A percentile compares a stretch with the other conserved stretches of the same genome.
Conservation (phyloP, 92 coral and sea anemone species). For the Pocillopora meandrina region DNA sequence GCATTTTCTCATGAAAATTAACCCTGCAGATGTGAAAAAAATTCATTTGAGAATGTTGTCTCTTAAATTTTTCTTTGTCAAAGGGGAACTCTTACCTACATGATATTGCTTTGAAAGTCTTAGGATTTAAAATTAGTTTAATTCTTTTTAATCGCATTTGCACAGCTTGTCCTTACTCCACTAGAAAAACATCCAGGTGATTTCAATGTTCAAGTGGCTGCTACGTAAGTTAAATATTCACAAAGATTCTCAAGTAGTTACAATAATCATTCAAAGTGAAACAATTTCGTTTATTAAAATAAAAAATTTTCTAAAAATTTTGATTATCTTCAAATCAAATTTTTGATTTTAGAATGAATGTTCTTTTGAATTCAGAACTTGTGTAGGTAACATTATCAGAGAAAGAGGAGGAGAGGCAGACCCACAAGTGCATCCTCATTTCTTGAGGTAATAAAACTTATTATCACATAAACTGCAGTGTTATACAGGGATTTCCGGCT, state of each 20-base stretch:
- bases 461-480: too few relatives aligned
- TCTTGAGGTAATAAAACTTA: conserved; percentile 52
- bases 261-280: not conserved
- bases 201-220: conserved; percentile 66
- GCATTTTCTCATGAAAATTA: too few relatives aligned
- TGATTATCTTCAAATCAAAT: not conserved
- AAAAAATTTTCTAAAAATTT: not conserved
- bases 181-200: conserved; percentile 73
- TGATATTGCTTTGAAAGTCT: too few relatives aligned
- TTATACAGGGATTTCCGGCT: too few relatives aligned
- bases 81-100: too few relatives aligned
- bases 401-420: conserved; percentile 22
- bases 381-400: conserved; percentile 61
- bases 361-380: conserved; percentile 53
- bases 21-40: too few relatives aligned
- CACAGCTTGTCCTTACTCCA: conserved; percentile 70
- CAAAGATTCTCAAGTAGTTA: too few relatives aligned
- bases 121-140: not conserved
- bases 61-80: too few relatives aligned
- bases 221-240: conserved; percentile 59
- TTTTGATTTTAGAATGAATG: too few relatives aligned
- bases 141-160: not conserved
- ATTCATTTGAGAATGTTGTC: too few relatives aligned
- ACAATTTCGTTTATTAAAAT: not conserved
- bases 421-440: conserved; percentile 48